Base-by-base conservation (phyloP, 2,888 invertebrate genomes). In the Machimus atricapillus region DNA sequence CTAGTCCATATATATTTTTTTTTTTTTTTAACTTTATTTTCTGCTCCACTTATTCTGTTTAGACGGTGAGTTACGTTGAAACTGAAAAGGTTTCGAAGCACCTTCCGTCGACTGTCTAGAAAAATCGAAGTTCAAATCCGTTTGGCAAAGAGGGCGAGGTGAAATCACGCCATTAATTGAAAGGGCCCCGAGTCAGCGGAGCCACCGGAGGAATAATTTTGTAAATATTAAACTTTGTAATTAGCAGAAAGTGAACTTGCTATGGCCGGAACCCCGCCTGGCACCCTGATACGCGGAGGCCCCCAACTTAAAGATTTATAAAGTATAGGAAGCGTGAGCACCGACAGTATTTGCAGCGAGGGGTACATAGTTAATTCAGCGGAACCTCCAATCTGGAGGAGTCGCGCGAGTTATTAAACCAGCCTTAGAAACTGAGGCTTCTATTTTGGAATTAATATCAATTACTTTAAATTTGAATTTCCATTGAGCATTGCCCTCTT, bases 221-320 rank as follows among this genome's bases (percentile, higher is more conserved):
- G 78, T 43, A 78, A 78, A 78, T 78, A 78, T 78, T 78, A 78
- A 78, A 43, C 40, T 78, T 78, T 40, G 19, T 78, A 78, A 78
- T 78, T 78, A 78, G 40, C 78, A 19, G 78, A 40, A 40, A 19
- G 43, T 78, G 78, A 78, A 40, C 43, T 46, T 46, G 43, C 8
- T 46, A 46, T 66, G 12, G 66, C 66, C 66, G 27, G 66, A 8
- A 66, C 52, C 52, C 7, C 52, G 52, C 52, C 16, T 8, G 52
- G 16, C n/a, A n/a, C 52, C 52, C 52, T 52, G 19, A 52, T 52
- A 7, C 7, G n/a, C 52, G 52, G 19, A 2, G 4, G 31, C 31
- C 16, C 16, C 52, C n/a, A n/a, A 16, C n/a, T 14, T 1, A 16
- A 7, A 52, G 16, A 52, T 52, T 52, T n/a, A 66, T 66, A n/a